A percentile compares a stretch with the other conserved stretches of the same genome.
These are phyloP conservation scores for Danio jaintianensis DNA, from an alignment of 2,797 vertebrate species.

Conservation along the genomic window DNA sequence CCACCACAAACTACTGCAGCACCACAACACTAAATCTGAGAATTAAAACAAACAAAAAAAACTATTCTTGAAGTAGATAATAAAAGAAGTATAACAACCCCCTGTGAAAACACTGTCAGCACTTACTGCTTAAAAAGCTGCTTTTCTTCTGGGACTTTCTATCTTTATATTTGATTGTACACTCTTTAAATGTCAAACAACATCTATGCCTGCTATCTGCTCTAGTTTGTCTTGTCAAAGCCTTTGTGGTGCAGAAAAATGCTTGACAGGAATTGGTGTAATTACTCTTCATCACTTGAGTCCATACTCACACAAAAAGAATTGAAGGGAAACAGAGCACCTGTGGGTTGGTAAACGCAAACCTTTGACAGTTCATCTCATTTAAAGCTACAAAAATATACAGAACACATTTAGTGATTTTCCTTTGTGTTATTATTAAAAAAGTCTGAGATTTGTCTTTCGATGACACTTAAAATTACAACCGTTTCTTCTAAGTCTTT, in stretches of 20 bases:
- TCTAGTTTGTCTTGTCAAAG: slow-evolving; percentile 34
- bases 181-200: slow-evolving; percentile 10
- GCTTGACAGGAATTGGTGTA: slow-evolving; percentile 34
- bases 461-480: neutral
- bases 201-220: slow-evolving; percentile 1
- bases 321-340: slow-evolving; percentile 53
- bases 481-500: neutral
- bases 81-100: slow-evolving; percentile 42
- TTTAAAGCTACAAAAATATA: neutral
- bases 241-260: slow-evolving; percentile 21
- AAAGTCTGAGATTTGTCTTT: neutral
- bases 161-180: neutral
- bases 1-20: slow-evolving; percentile 9
- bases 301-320: slow-evolving; percentile 28
- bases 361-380: too few relatives aligned
- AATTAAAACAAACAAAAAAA: neutral
- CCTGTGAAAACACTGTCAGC: neutral
- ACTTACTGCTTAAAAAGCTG: slow-evolving; percentile 25
- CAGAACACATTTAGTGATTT: neutral
- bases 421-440: neutral
- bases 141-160: neutral
- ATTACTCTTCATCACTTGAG: slow-evolving; percentile 37
- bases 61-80: slow-evolving; percentile 26
- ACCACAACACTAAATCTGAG: slow-evolving; percentile 26
- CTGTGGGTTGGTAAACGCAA: slow-evolving; percentile 45